These are phyloP conservation scores for Ecliptopera silaceata DNA, from an alignment of 2,888 invertebrate genomes.

Conservation along the genomic window DNA sequence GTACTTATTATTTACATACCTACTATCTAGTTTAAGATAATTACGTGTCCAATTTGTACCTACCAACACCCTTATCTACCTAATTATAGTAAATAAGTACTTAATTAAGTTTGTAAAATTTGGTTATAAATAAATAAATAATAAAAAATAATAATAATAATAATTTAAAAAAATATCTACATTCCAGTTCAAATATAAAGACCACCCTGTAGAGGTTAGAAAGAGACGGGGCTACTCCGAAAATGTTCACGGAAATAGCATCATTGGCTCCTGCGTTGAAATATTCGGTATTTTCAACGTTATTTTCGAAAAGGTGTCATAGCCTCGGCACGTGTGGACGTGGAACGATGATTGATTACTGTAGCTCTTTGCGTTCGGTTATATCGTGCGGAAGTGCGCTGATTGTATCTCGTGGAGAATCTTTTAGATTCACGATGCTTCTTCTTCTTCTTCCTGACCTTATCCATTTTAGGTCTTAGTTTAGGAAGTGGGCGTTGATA, in stretches of 20 bases:
- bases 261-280: constrained; percentile 69
- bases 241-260: constrained; percentile 64
- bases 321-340: constrained; percentile 50
- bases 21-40: too few relatives aligned
- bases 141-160: too few relatives aligned
- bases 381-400: constrained; percentile 23
- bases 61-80: too few relatives aligned
- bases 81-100: too few relatives aligned
- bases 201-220: constrained; percentile 17
- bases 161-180: too few relatives aligned
- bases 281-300: constrained; percentile 67
- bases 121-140: too few relatives aligned
- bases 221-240: constrained; percentile 27
- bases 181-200: background rate
- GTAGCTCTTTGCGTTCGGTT: constrained; percentile 47
- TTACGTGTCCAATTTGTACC: too few relatives aligned
- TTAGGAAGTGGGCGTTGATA: too few relatives aligned
- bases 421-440: constrained; percentile 14
- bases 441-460: too few relatives aligned
- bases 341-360: constrained; percentile 52
- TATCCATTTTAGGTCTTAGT: too few relatives aligned
- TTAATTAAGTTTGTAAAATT: too few relatives aligned
- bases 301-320: constrained; percentile 63
- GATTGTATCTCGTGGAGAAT: constrained; percentile 31
- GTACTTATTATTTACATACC: too few relatives aligned